Evolutionary conservation across 2,113 vertebrate species (phyloP).

Genomic region (Seriola aureovittata): DNA sequence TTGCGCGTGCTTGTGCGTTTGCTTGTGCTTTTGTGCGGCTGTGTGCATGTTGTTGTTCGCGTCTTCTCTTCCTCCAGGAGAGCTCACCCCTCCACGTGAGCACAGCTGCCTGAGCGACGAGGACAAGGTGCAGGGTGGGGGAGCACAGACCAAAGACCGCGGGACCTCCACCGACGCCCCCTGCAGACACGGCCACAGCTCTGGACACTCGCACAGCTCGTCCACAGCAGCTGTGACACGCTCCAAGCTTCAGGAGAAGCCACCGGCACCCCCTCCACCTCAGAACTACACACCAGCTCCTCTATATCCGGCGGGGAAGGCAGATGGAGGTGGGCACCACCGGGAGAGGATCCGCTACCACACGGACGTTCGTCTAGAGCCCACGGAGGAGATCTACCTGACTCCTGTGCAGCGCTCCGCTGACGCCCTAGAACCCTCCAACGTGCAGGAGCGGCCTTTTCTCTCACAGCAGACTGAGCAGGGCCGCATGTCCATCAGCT

Average conservation of each 20-base stretch:
- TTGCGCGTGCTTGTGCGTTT: slow-evolving; percentile 32
- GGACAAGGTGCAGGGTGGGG: slow-evolving; percentile 86
- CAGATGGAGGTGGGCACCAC: slow-evolving; percentile 80
- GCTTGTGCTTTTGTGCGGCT: slow-evolving; percentile 25
- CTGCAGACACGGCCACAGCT: slow-evolving; percentile 86
- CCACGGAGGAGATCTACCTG: slow-evolving; percentile 97
- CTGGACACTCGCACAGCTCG: slow-evolving; percentile 82
- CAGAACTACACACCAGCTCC: slow-evolving; percentile 80
- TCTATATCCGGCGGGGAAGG: slow-evolving; percentile 79
- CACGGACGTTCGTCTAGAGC: slow-evolving; percentile 91
- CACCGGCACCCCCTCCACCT: slow-evolving; percentile 79
- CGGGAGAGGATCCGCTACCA: slow-evolving; percentile 93
- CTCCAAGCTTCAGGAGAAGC: slow-evolving; percentile 77
- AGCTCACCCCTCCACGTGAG: slow-evolving; percentile 91
- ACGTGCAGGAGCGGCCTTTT: slow-evolving; percentile 84
- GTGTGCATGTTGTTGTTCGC: slow-evolving; percentile 22
- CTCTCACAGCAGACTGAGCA: slow-evolving; percentile 89
- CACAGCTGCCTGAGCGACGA: slow-evolving; percentile 97
- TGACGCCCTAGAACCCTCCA: slow-evolving; percentile 81
- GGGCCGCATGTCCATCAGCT: slow-evolving; percentile 95
- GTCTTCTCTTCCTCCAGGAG: slow-evolving; percentile 82
- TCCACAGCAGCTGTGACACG: slow-evolving; percentile 52
- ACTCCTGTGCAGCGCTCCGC: slow-evolving; percentile 93
- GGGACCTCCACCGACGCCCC: slow-evolving; percentile 95
- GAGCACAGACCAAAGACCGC: slow-evolving; percentile 92